phyloP scores from a whole-genome alignment of 2,797 vertebrate species.

The Pseudochirops cupreus region DNA sequence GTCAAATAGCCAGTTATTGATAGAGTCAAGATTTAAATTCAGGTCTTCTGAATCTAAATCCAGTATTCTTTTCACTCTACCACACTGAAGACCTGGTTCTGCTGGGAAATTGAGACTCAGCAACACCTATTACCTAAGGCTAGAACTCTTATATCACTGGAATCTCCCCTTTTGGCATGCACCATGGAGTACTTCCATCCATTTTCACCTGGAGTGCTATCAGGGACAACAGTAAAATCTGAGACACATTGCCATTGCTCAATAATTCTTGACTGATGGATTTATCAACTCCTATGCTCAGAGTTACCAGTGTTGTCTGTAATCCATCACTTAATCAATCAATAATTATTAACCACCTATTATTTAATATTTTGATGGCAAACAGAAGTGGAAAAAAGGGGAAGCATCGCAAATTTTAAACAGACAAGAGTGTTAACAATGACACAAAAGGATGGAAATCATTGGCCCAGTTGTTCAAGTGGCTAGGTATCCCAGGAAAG shows the following conservation, averaged over 20 bases:
- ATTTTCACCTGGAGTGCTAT: neutral
- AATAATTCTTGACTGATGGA: slow-evolving; percentile 17
- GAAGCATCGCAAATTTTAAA: neutral
- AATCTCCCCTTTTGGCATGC: neutral
- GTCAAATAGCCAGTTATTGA: neutral
- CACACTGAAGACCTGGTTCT: neutral
- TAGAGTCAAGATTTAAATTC: neutral
- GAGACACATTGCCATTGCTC: slow-evolving; percentile 6
- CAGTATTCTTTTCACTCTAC: neutral
- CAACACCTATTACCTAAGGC: neutral
- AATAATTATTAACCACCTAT: neutral
- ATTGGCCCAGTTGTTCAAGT: neutral
- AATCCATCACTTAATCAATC: neutral
- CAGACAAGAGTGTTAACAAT: neutral
- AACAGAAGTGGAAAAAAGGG: neutral
- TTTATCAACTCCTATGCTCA: neutral
- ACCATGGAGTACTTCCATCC: neutral
- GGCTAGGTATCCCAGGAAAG: neutral
- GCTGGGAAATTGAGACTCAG: neutral
- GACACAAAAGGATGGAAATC: neutral
- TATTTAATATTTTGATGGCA: neutral
- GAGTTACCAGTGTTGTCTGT: neutral
- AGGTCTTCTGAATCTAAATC: neutral
- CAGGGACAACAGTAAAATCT: neutral
- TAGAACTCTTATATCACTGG: neutral